Conservation (phyloP, 2,113 vertebrate genomes). For the Gavia stellata region DNA sequence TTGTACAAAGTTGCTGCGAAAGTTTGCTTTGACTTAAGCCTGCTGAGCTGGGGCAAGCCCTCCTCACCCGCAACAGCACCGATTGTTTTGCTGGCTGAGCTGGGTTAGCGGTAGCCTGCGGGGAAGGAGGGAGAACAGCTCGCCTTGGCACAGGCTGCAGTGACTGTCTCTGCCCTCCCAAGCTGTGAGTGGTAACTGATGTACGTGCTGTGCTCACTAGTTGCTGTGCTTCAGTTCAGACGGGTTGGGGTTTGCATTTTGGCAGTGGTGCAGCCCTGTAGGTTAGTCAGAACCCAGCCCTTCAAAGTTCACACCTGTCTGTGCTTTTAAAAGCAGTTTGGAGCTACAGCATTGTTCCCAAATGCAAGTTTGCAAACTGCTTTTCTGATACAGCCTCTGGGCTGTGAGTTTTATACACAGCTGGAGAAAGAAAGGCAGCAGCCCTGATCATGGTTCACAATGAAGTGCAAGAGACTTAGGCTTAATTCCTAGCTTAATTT, state of each 20-base stretch:
- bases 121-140: background rate
- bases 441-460: background rate
- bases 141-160: background rate
- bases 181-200: background rate
- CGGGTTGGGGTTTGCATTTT: background rate
- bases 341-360: background rate
- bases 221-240: background rate
- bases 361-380: background rate
- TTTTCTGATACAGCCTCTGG: background rate
- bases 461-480: background rate
- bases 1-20: background rate
- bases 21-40: background rate
- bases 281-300: background rate
- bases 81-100: background rate
- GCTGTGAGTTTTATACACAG: background rate
- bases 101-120: accelerated
- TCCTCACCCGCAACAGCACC: background rate
- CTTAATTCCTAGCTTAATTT: background rate
- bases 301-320: background rate
- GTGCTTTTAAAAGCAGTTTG: background rate
- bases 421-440: background rate
- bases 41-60: background rate
- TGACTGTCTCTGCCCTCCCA: background rate
- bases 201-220: background rate
- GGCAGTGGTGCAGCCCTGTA: background rate